phyloP scores from a whole-genome alignment of 2,113 vertebrate species.

The Candoia aspera region DNA sequence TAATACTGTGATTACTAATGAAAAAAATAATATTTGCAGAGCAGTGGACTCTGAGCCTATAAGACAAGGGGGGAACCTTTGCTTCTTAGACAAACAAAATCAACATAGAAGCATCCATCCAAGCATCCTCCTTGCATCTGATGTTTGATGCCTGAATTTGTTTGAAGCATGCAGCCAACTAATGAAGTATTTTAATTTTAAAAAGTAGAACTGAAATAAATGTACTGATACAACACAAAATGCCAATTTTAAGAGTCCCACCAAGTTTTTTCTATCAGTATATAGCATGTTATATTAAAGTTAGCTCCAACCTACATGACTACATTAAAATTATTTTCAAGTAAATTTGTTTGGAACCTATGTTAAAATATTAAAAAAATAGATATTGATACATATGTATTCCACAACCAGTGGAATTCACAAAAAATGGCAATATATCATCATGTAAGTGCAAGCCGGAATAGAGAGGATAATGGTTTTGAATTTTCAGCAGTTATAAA shows the following conservation, averaged over 20 bases:
- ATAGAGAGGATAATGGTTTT: background rate
- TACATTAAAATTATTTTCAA: background rate
- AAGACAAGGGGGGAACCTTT: background rate
- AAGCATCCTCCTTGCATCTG: background rate
- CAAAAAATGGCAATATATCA: background rate
- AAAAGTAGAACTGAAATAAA: background rate
- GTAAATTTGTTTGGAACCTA: background rate
- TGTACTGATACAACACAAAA: background rate
- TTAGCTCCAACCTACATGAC: background rate
- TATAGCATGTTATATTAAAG: background rate
- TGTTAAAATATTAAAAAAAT: background rate
- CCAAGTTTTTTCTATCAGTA: background rate
- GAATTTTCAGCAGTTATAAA: background rate
- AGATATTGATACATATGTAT: background rate
- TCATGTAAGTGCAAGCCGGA: rapidly evolving
- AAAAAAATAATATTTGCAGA: background rate
- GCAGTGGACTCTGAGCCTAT: background rate
- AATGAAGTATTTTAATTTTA: background rate
- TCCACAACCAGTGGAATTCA: background rate
- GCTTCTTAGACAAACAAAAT: background rate
- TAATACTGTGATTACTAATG: constrained; percentile 17
- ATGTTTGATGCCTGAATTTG: background rate
- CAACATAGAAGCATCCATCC: background rate
- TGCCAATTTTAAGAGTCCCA: background rate
- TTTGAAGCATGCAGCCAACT: background rate